These are phyloP conservation scores for Heliconius nattereri DNA, from an alignment of 1,140 invertebrate genomes.

Conservation along the genomic window DNA sequence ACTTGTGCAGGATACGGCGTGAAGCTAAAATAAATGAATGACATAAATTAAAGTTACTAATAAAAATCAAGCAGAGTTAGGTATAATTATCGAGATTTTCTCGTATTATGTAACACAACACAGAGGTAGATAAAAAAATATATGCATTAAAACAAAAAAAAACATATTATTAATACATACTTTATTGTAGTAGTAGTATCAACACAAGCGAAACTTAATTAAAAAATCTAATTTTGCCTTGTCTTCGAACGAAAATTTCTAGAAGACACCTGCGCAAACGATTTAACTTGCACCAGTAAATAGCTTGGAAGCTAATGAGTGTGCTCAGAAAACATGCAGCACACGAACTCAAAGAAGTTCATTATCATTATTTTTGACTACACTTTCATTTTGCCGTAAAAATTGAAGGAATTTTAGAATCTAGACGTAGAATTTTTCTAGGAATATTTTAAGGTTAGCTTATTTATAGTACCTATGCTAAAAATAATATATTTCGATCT, in stretches of 20 bases:
- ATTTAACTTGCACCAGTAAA: slow-evolving; percentile 30
- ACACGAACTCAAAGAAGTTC: slow-evolving; percentile 36
- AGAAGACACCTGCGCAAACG: slow-evolving; percentile 33
- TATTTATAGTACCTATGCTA: too few relatives aligned
- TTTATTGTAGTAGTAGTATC: background rate
- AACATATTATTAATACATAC: too few relatives aligned
- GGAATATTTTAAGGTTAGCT: background rate
- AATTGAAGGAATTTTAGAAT: background rate
- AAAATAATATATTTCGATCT: too few relatives aligned
- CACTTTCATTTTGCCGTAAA: slow-evolving; percentile 22
- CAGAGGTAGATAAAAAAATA: too few relatives aligned
- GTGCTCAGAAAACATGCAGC: slow-evolving; percentile 35
- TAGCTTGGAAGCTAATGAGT: slow-evolving; percentile 36
- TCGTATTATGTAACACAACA: too few relatives aligned
- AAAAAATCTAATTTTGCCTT: slow-evolving; percentile 8
- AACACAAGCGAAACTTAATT: background rate
- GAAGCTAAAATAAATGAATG: too few relatives aligned
- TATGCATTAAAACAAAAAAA: too few relatives aligned
- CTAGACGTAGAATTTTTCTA: background rate
- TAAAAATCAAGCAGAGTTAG: too few relatives aligned
- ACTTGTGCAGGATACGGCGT: too few relatives aligned
- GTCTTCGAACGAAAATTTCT: slow-evolving; percentile 28
- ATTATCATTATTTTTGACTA: slow-evolving; percentile 29
- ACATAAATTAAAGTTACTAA: too few relatives aligned
- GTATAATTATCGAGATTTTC: too few relatives aligned